Evolutionary conservation across 2,888 invertebrate species (phyloP).

Genomic region (Drosophila anomelani): DNA sequence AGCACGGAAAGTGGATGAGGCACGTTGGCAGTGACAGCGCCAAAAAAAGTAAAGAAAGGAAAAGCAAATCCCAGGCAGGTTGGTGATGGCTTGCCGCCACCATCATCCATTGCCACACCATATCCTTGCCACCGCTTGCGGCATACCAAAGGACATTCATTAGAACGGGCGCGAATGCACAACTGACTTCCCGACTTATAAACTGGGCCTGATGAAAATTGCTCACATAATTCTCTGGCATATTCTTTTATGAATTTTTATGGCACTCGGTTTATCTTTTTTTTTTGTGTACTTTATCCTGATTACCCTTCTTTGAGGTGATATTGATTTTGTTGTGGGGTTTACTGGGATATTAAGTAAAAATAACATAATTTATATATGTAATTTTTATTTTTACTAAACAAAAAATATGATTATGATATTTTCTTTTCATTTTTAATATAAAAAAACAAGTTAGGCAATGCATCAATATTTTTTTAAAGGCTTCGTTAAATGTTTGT

Average conservation of each 20-base stretch:
- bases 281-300: not conserved
- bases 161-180: slow-evolving; percentile 36
- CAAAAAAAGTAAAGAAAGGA: slow-evolving; percentile 5
- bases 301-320: not conserved
- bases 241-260: slow-evolving; percentile 47
- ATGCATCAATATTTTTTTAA: no score
- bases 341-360: not conserved
- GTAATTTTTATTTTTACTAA: no score
- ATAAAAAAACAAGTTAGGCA: no score
- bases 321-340: not conserved
- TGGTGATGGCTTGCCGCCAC: slow-evolving; percentile 1
- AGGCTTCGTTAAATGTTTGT: no score
- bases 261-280: slow-evolving; percentile 22
- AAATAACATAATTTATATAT: no score
- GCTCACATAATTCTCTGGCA: slow-evolving; percentile 57
- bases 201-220: slow-evolving; percentile 52
- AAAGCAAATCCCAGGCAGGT: slow-evolving; percentile 12
- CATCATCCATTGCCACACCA: not conserved
- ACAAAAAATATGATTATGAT: no score
- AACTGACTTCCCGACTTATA: slow-evolving; percentile 27
- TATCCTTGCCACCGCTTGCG: slow-evolving; percentile 4
- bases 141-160: slow-evolving; percentile 65
- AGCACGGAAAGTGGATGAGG: slow-evolving; percentile 16
- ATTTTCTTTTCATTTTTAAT: no score
- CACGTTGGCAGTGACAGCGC: slow-evolving; percentile 23